phyloP scores from a whole-genome alignment of 92 coral and sea anemone species.

The Actinostola sp. region DNA sequence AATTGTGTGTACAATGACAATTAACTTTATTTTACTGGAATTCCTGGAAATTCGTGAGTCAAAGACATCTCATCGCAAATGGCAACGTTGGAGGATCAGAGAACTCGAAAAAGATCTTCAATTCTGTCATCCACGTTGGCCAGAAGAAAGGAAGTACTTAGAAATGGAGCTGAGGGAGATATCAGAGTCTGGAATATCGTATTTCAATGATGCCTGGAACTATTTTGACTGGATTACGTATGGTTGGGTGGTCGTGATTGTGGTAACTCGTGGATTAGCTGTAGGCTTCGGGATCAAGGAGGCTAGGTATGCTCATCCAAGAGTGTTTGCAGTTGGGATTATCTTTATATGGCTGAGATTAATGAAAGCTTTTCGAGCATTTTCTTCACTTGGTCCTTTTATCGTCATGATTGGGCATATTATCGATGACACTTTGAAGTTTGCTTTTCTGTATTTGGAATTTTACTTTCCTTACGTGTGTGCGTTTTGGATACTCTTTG shows the following conservation, averaged over 20 bases:
- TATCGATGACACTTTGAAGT: constrained; percentile 87
- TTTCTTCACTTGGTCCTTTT: constrained; percentile 87
- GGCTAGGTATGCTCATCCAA: constrained; percentile 79
- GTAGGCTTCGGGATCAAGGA: constrained; percentile 55
- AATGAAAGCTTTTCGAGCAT: constrained; percentile 95
- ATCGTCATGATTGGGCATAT: constrained; percentile 96
- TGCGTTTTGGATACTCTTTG: constrained; percentile 97
- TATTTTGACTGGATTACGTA: constrained; percentile 98
- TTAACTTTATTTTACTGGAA: constrained; percentile 82
- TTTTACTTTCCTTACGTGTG: constrained; percentile 94
- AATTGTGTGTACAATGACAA: constrained; percentile 74
- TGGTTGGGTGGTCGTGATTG: constrained; percentile 78
- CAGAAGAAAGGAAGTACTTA: constrained; percentile 91
- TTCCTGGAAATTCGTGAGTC: constrained; percentile 80
- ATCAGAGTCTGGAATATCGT: constrained; percentile 89
- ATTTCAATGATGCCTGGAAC: constrained; percentile 95
- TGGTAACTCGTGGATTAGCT: constrained; percentile 78
- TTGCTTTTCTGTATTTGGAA: constrained; percentile 82
- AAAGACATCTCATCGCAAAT: constrained; percentile 64
- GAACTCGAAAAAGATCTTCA: constrained; percentile 80
- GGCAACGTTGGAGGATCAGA: constrained; percentile 83
- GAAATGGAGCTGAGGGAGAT: constrained; percentile 89
- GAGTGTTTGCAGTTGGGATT: constrained; percentile 77
- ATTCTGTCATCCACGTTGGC: constrained; percentile 97
- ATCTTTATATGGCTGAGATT: constrained; percentile 96